A percentile compares a stretch with the other conserved stretches of the same genome.
Conservation (phyloP, 1,140 invertebrate genomes). For the Brachionus angularis region DNA sequence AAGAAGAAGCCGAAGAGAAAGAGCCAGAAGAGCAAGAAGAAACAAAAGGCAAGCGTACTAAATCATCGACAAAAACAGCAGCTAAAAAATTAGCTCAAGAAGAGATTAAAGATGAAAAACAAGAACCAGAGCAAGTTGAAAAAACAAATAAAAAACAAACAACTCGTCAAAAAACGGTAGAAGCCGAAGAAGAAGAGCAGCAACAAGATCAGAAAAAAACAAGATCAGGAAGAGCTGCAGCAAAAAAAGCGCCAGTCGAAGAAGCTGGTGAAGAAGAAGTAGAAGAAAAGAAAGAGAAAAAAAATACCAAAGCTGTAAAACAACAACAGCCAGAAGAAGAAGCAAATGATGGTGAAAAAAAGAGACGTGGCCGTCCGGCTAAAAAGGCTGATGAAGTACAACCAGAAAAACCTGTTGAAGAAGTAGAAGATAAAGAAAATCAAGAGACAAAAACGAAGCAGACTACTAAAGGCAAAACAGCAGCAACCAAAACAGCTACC, state of each 20-base stretch:
- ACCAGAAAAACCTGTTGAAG: neutral
- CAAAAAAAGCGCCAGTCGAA: neutral
- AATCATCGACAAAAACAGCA: neutral
- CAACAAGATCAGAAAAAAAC: neutral
- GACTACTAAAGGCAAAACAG: too few relatives aligned
- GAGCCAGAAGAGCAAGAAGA: too few relatives aligned
- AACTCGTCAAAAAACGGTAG: too few relatives aligned
- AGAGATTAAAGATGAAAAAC: neutral
- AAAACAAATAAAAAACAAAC: neutral
- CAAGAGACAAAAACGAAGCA: too few relatives aligned
- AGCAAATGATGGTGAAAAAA: neutral
- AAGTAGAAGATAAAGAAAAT: conserved; percentile 14
- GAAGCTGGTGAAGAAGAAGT: neutral
- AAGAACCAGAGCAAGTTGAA: neutral
- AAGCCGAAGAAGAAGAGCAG: neutral
- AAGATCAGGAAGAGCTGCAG: neutral
- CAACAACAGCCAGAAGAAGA: neutral
- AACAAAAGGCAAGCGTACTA: neutral
- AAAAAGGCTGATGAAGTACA: conserved; percentile 3
- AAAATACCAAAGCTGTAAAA: neutral
- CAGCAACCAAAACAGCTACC: neutral
- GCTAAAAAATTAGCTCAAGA: conserved; percentile 22
- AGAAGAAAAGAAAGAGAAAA: neutral
- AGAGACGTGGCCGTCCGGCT: neutral
- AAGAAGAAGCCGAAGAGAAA: conserved; percentile 4